Conservation (phyloP, 2,888 invertebrate species). For the Hyposoter didymator region DNA sequence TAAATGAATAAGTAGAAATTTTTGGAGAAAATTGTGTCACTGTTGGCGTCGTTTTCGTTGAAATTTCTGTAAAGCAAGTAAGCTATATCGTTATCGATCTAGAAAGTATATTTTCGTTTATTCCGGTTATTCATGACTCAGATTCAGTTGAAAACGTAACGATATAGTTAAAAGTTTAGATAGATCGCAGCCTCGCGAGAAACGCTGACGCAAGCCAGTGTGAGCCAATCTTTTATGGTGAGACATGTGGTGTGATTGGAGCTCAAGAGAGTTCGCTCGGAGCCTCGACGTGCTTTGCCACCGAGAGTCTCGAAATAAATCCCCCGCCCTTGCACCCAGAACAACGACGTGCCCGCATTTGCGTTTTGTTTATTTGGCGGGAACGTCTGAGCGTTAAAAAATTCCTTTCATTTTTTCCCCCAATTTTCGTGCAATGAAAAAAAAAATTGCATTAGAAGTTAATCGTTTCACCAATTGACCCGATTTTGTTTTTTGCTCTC, state of each 20-base stretch:
- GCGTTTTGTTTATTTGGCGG: conserved; percentile 57
- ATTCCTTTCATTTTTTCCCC: neutral
- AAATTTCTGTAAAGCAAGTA: conserved; percentile 8
- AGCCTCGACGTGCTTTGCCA: conserved; percentile 33
- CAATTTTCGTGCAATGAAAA: neutral
- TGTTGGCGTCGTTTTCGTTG: neutral
- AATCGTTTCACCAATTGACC: conserved; percentile 5
- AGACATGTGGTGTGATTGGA: conserved; percentile 66
- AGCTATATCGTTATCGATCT: conserved; percentile 42
- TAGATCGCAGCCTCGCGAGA: conserved; percentile 48
- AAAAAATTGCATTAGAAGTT: neutral
- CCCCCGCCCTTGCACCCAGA: conserved; percentile 27
- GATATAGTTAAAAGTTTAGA: conserved; percentile 33
- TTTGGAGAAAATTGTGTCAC: neutral
- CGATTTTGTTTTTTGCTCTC: conserved; percentile 29
- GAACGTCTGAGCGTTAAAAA: neutral
- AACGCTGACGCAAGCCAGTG: conserved; percentile 71
- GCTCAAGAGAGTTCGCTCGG: conserved; percentile 17
- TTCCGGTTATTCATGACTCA: conserved; percentile 58
- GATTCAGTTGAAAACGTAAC: conserved; percentile 54
- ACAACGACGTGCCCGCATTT: conserved; percentile 47
- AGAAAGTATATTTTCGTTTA: conserved; percentile 64
- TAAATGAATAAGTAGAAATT: neutral
- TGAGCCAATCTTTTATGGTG: conserved; percentile 68
- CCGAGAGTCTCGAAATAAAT: conserved; percentile 64